Conservation (phyloP, 2,888 invertebrate species). For the Onchidella celtica region DNA sequence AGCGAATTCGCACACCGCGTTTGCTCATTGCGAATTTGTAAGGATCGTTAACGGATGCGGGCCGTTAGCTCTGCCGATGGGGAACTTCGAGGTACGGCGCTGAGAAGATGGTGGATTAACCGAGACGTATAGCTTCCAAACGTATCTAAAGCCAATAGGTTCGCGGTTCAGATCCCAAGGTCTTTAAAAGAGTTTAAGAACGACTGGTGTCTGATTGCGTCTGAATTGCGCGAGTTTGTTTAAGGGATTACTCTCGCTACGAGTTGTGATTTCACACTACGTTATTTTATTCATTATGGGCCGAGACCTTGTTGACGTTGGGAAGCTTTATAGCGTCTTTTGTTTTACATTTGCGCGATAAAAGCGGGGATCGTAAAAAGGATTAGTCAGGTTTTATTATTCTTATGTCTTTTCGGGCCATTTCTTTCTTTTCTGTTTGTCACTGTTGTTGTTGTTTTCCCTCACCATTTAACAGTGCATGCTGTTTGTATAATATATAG, state of each 20-base stretch:
- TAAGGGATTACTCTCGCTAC: background rate
- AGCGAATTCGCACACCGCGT: constrained; percentile 21
- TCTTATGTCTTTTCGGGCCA: background rate
- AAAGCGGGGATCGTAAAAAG: background rate
- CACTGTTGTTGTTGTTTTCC: too few relatives aligned
- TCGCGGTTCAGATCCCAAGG: constrained; percentile 27
- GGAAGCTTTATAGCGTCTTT: too few relatives aligned
- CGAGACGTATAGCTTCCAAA: background rate
- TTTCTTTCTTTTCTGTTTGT: too few relatives aligned
- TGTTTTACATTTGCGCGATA: too few relatives aligned
- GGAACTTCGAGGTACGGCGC: background rate
- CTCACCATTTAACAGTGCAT: too few relatives aligned
- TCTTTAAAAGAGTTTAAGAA: too few relatives aligned
- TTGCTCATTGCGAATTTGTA: background rate
- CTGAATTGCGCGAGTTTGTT: constrained; percentile 28
- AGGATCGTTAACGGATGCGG: constrained; percentile 20
- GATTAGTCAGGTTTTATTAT: background rate
- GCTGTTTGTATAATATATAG: too few relatives aligned
- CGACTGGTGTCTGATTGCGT: constrained; percentile 2
- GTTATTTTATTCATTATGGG: too few relatives aligned
- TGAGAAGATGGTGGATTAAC: background rate
- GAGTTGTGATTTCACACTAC: background rate
- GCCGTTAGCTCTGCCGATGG: background rate
- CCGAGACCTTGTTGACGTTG: too few relatives aligned
- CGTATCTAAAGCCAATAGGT: constrained; percentile 13